Evolutionary conservation across 2,113 vertebrate species (phyloP).

Genomic region (Notothenia coriiceps): DNA sequence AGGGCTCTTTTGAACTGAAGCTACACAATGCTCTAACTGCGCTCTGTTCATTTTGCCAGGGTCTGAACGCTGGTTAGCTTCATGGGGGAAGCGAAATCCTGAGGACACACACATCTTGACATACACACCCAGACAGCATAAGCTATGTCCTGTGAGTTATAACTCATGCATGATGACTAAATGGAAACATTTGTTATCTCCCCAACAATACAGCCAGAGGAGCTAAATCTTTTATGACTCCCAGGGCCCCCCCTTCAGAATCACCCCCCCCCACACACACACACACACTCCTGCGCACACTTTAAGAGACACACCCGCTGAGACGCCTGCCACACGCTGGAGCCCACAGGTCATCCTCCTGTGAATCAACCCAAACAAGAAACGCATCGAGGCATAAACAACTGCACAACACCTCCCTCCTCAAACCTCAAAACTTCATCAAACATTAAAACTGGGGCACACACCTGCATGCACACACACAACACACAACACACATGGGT

Average conservation of each 20-base stretch:
- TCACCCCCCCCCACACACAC: background rate
- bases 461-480: conserved; percentile 29
- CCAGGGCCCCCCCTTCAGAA: conserved; percentile 10
- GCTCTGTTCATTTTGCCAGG: background rate
- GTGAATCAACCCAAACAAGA: conserved; percentile 53
- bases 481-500: conserved; percentile 14
- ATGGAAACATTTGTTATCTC: conserved; percentile 80
- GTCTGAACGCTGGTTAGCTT: conserved; percentile 27
- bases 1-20: conserved; percentile 25
- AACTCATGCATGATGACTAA: conserved; percentile 82
- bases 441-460: conserved; percentile 60
- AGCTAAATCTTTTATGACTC: conserved; percentile 79
- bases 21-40: conserved; percentile 30
- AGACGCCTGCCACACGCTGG: conserved; percentile 56
- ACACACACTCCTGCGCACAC: conserved; percentile 17
- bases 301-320: conserved; percentile 24
- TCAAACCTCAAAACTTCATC: conserved; percentile 64
- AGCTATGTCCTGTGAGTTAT: conserved; percentile 69
- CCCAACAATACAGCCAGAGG: conserved; percentile 72
- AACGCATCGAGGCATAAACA: conserved; percentile 71
- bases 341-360: conserved; percentile 72
- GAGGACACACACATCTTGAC: conserved; percentile 42
- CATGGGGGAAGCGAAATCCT: conserved; percentile 18
- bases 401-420: conserved; percentile 58
- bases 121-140: conserved; percentile 20